Evolutionary conservation across 92 coral and sea anemone species (phyloP), one percentile per base, ranked within the genome.

Genomic region (Hydrozoanthus gracilis): DNA sequence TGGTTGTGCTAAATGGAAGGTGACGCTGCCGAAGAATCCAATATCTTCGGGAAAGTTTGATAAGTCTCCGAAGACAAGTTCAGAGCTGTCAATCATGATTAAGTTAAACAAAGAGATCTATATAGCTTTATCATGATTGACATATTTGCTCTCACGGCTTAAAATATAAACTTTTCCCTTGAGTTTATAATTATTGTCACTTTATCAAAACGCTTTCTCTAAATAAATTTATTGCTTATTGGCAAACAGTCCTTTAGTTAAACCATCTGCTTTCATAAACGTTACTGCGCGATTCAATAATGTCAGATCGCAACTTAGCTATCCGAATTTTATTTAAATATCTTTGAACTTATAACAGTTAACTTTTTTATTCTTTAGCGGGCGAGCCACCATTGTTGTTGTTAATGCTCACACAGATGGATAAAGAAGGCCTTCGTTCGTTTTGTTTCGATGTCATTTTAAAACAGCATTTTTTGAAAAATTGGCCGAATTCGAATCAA

Each of bases 381-480:
- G 46, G 73, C 73, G 46, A 18, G 12, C 73, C 73, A 67, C 73
- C 73, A 67, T 67, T 67, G 73, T 67, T 67, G 73, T 67, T n/a
- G 73, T 67, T 67, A 67, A 67, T 67, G 73, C 46, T 67, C 73
- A n/a, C 73, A 67, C 46, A 67, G 73, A 67, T 67, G 73, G 73
- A 67, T 17, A 67, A 69, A 69, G 74, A 69, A 27, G 74, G 14
- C 12, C 74, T 69, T 69, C 48, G 74, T 69, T 69, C 48, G 74
- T 69, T 69, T 69, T 69, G 74, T 69, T 69, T 69, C 74, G 74
- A 17, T 69, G 74, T 69, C 74, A 69, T 69, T 69, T 69, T 69
- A 69, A 27, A 69, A 3, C 14, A 0, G 46, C 74, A 69, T 69
- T 0, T 68, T 0, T 67, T 1, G 0, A 69, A 69, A 69, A 69